phyloP scores from a whole-genome alignment of 2,888 invertebrate species.

The Cistogaster globosa region DNA sequence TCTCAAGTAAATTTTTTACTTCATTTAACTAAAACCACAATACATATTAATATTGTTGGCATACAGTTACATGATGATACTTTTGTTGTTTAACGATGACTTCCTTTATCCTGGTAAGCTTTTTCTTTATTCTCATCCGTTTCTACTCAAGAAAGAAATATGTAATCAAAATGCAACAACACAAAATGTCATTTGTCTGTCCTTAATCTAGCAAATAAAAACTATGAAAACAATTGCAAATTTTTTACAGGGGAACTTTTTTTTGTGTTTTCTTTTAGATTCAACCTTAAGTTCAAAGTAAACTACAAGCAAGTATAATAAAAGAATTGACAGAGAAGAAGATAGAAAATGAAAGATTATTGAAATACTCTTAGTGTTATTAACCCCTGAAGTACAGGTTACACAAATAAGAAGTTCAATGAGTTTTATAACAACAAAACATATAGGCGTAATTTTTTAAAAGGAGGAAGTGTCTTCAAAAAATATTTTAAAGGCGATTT shows the following conservation, averaged over 20 bases:
- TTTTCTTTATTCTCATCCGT: slow-evolving; percentile 3
- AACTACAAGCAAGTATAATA: neutral
- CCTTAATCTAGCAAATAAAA: slow-evolving; percentile 38
- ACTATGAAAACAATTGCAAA: neutral
- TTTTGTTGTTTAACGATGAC: neutral
- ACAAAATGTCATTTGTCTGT: slow-evolving; percentile 15
- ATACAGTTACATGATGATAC: neutral
- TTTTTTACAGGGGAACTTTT: neutral
- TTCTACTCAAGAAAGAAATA: slow-evolving; percentile 14
- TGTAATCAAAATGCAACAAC: slow-evolving; percentile 39
- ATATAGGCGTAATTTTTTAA: neutral
- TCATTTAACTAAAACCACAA: slow-evolving; percentile 10
- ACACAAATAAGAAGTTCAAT: slow-evolving; percentile 20
- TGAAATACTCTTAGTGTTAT: slow-evolving; percentile 15
- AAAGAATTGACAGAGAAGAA: neutral
- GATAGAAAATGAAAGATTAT: neutral
- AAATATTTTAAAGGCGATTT: no score
- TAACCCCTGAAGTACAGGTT: slow-evolving; percentile 27
- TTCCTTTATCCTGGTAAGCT: slow-evolving; percentile 1
- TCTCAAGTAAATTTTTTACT: no score
- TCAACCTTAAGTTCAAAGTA: slow-evolving; percentile 32
- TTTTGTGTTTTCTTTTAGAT: neutral
- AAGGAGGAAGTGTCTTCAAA: no score
- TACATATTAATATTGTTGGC: neutral
- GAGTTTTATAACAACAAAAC: neutral